Evolutionary conservation across 2,797 vertebrate genomes (phyloP).

Genomic region (Argentina silus): DNA sequence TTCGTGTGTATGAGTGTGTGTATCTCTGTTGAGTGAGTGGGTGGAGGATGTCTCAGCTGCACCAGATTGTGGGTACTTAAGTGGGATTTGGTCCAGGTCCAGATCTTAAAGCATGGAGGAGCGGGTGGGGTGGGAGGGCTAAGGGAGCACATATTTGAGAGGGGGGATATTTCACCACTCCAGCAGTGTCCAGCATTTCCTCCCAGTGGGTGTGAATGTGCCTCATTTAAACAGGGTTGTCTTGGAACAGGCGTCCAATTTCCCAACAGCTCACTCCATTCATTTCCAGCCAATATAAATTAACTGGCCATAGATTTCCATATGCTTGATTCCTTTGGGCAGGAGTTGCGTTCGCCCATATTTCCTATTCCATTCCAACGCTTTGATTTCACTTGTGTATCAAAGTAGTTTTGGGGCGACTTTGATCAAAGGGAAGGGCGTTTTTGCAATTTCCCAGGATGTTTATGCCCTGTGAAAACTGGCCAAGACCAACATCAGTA

Average conservation of each 20-base stretch:
- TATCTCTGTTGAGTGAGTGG: slow-evolving; percentile 35
- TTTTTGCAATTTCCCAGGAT: slow-evolving; percentile 50
- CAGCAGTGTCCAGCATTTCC: slow-evolving; percentile 41
- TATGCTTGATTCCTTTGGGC: slow-evolving; percentile 63
- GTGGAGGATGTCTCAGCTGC: slow-evolving; percentile 63
- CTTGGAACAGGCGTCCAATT: slow-evolving; percentile 55
- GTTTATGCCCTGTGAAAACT: slow-evolving; percentile 49
- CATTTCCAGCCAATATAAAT: slow-evolving; percentile 69
- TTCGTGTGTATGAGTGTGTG: slow-evolving; percentile 55
- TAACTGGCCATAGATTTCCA: slow-evolving; percentile 67
- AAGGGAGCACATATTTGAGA: not conserved
- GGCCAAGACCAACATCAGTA: slow-evolving; percentile 65
- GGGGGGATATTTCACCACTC: slow-evolving; percentile 37
- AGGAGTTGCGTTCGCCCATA: slow-evolving; percentile 51
- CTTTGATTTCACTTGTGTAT: slow-evolving; percentile 66
- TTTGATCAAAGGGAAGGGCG: slow-evolving; percentile 63
- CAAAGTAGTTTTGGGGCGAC: slow-evolving; percentile 59
- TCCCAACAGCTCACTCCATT: slow-evolving; percentile 64
- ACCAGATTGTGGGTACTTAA: slow-evolving; percentile 59
- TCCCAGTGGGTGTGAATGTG: slow-evolving; percentile 56
- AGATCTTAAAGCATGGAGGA: slow-evolving; percentile 28
- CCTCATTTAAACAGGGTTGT: slow-evolving; percentile 58
- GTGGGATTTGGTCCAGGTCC: slow-evolving; percentile 43
- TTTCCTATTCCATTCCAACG: slow-evolving; percentile 60
- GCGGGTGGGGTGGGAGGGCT: not conserved